These are phyloP conservation scores for Pseudomugil gertrudae DNA, from an alignment of 2,797 vertebrate species.

Conservation along the genomic window DNA sequence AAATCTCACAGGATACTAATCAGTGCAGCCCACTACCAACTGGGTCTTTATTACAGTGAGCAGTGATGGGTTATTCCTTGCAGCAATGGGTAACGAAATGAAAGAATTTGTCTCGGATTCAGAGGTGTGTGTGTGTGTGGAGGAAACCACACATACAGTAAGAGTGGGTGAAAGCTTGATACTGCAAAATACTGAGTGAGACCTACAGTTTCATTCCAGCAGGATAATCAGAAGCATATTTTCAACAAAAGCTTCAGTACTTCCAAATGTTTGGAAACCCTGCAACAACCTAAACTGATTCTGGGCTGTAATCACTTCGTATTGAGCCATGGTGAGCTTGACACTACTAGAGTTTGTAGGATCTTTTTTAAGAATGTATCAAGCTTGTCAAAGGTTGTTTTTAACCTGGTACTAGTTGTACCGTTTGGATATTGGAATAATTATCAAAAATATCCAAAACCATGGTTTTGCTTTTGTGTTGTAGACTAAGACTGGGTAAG, in stretches of 20 bases:
- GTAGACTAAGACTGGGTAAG: no score
- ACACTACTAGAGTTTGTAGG: not conserved
- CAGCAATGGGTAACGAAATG: no score
- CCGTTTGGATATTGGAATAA: no score
- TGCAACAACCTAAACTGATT: not conserved
- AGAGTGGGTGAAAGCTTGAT: not conserved
- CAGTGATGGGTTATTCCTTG: not conserved
- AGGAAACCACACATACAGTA: not conserved
- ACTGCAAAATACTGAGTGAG: no score
- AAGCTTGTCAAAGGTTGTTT: not conserved
- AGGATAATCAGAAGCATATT: not conserved
- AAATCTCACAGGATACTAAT: not conserved
- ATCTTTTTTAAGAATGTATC: not conserved
- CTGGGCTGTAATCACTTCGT: not conserved
- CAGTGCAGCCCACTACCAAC: not conserved
- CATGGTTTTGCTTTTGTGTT: not conserved
- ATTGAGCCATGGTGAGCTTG: not conserved
- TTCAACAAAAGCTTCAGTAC: not conserved
- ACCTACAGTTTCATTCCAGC: not conserved
- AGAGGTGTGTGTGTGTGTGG: not conserved
- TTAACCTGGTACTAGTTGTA: not conserved
- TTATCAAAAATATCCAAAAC: not conserved
- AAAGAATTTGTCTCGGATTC: no score
- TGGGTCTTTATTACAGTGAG: not conserved
- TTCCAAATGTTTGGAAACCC: no score